Evolutionary conservation across 1,140 invertebrate genomes (phyloP).

Genomic region (Galleria mellonella): DNA sequence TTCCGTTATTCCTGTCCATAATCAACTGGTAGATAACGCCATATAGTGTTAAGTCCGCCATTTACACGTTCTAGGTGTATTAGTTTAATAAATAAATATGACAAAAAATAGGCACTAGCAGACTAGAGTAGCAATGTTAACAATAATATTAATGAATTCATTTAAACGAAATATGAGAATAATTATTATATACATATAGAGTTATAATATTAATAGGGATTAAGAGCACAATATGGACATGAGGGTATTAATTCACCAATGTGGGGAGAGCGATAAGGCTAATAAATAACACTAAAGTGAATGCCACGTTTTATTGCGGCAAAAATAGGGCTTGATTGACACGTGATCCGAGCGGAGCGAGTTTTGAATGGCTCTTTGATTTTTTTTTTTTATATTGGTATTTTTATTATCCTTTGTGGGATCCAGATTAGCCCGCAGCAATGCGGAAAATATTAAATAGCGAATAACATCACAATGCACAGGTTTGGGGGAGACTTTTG

Average conservation of each 20-base stretch:
- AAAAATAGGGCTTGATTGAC: slow-evolving; percentile 59
- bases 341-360: slow-evolving; percentile 49
- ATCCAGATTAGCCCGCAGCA: slow-evolving; percentile 40
- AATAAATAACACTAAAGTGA: slow-evolving; percentile 59
- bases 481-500: slow-evolving; percentile 14
- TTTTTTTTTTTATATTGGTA: slow-evolving; percentile 43
- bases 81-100: no score
- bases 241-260: slow-evolving; percentile 32
- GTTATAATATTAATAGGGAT: slow-evolving; percentile 22
- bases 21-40: no score
- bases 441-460: slow-evolving; percentile 57
- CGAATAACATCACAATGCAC: slow-evolving; percentile 31
- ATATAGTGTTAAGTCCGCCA: no score
- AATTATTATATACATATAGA: no score
- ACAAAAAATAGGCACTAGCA: no score
- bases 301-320: slow-evolving; percentile 51
- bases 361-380: slow-evolving; percentile 40
- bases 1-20: no score
- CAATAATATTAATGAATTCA: no score
- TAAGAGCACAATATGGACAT: slow-evolving; percentile 28
- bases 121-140: no score
- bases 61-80: no score
- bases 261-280: slow-evolving; percentile 41
- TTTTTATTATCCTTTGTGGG: slow-evolving; percentile 56
- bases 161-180: no score